Evolutionary conservation across 2,113 vertebrate species (phyloP).

Genomic region (Excalfactoria chinensis): DNA sequence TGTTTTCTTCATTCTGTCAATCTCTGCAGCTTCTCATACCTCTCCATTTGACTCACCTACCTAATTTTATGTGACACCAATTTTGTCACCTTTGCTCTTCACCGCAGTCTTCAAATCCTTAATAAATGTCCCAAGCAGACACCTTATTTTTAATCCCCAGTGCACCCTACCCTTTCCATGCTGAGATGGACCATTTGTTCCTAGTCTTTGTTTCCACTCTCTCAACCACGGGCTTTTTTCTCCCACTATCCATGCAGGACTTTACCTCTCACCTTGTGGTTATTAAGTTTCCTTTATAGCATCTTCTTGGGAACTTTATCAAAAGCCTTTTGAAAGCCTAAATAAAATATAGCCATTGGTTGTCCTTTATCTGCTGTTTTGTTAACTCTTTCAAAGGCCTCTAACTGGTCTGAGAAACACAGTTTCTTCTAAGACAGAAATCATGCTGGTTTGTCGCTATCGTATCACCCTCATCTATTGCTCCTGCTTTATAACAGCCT

Average conservation of each 20-base stretch:
- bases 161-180: slow-evolving; percentile 20
- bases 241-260: neutral
- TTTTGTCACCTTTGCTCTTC: slow-evolving; percentile 44
- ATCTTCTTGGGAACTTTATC: slow-evolving; percentile 46
- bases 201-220: slow-evolving; percentile 38
- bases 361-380: slow-evolving; percentile 42
- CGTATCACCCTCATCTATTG: slow-evolving; percentile 1
- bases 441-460: slow-evolving; percentile 26
- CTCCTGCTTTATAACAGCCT: neutral
- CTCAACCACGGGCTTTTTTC: neutral
- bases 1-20: slow-evolving; percentile 20
- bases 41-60: neutral
- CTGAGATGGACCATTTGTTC: slow-evolving; percentile 58
- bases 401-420: neutral
- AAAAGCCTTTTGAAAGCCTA: slow-evolving; percentile 55
- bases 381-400: slow-evolving; percentile 35
- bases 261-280: slow-evolving; percentile 46
- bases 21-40: slow-evolving; percentile 16
- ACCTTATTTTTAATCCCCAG: slow-evolving; percentile 30
- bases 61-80: slow-evolving; percentile 62
- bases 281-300: slow-evolving; percentile 20
- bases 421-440: slow-evolving; percentile 32
- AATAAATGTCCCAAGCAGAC: slow-evolving; percentile 53
- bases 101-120: slow-evolving; percentile 40
- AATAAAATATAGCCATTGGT: slow-evolving; percentile 39